These are phyloP conservation scores for Diabrotica balteata DNA, from an alignment of 2,888 invertebrate genomes.

Conservation along the genomic window DNA sequence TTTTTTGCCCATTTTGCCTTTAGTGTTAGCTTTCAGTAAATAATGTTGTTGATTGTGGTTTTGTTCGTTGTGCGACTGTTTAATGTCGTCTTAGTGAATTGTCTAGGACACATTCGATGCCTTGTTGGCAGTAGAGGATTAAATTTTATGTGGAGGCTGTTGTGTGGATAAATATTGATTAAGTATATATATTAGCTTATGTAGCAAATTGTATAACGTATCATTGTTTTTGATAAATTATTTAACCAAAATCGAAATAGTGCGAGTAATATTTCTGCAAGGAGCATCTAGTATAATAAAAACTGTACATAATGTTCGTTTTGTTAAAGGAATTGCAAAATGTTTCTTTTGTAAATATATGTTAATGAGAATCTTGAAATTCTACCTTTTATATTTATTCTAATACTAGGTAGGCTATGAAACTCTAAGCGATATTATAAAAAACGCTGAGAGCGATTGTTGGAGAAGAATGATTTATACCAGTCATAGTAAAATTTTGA, in stretches of 20 bases:
- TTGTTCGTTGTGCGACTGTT: too few species aligned
- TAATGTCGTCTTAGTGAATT: too few species aligned
- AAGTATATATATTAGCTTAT: not conserved
- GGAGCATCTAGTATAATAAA: conserved; percentile 31
- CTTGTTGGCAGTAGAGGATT: too few species aligned
- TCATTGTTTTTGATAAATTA: too few species aligned
- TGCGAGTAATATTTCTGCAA: conserved; percentile 14
- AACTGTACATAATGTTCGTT: conserved; percentile 22
- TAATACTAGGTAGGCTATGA: conserved; percentile 4
- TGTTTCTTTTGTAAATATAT: conserved; percentile 29
- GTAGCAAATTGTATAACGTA: not conserved
- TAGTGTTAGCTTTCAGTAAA: too few species aligned
- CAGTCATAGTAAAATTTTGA: not conserved
- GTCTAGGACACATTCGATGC: too few species aligned
- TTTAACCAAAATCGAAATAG: not conserved
- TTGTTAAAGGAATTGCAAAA: conserved; percentile 15
- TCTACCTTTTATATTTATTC: conserved; percentile 31
- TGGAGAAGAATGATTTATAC: conserved; percentile 5
- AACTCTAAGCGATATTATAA: conserved; percentile 11
- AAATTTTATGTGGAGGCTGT: conserved; percentile 12
- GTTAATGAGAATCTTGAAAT: conserved; percentile 27
- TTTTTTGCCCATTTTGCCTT: too few species aligned
- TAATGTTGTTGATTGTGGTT: too few species aligned
- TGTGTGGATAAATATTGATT: not conserved
- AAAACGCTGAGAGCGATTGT: conserved; percentile 6